Evolutionary conservation across 2,888 invertebrate species (phyloP), one percentile per base, ranked within the genome.

Genomic region (Pachydiplax longipennis): DNA sequence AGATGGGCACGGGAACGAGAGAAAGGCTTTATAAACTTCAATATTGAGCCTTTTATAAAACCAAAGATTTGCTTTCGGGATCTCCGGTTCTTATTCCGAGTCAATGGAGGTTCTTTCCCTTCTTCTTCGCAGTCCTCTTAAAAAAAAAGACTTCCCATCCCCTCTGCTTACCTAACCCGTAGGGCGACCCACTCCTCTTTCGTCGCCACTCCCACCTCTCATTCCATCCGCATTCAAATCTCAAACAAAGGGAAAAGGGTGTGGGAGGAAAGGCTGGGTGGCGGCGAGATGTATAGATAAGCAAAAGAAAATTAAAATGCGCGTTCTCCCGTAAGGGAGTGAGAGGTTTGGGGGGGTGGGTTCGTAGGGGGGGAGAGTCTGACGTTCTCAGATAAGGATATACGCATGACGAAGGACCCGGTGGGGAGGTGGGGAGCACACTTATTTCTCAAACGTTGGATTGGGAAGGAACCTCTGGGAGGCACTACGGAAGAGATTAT

Each of bases 301-400:
- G 83, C 83, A 83, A 83, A 83, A 83, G 83, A 83, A 83, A 83
- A 83, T 83, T 83, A 83, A 83, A 83, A 83, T 83, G 83, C 83
- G 83, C 83, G 83, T 83, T 83, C 83, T 83, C 83, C 83, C 83
- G 83, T 83, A 35, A 83, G 83, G 58, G 83, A 82, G 82, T 15
- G 81, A 31, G 48, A 31, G 18, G 40, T 13, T 37, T 10, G 81
- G 25, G 81, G 44, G 81, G 81, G 81, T 22, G 44, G 81, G 81
- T 18, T 12, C 18, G 18, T 6, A 15, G 48, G 82, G 13, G n/a
- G 81, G 81, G 81, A 22, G 81, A 31, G 82, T 58, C 83, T 83
- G 83, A 83, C 83, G 83, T 83, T 83, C 83, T 83, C 53, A 83
- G 83, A 83, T 83, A 83, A 83, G 83, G 83, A 83, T 83, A 83